Conservation (phyloP, 2,113 vertebrate genomes). For the Hyla sarda region DNA sequence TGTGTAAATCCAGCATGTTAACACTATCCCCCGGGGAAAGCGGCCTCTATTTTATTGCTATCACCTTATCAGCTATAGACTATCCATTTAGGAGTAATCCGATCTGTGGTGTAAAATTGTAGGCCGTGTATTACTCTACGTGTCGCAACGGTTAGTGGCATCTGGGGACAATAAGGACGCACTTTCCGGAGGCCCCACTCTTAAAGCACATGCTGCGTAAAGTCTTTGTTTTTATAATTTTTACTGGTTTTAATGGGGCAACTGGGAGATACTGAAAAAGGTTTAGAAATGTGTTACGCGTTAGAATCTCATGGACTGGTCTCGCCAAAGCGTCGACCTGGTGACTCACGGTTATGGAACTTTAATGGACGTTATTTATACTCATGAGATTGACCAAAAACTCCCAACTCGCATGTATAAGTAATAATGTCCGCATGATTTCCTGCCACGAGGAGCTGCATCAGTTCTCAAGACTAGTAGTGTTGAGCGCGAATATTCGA, state of each 20-base stretch:
- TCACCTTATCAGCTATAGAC: constrained; percentile 38
- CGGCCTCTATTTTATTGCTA: constrained; percentile 26
- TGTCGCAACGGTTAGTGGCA: constrained; percentile 48
- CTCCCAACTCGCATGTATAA: neutral
- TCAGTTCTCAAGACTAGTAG: neutral
- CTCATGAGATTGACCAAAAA: neutral
- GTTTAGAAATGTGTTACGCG: neutral
- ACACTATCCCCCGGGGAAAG: neutral
- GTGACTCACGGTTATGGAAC: constrained; percentile 4
- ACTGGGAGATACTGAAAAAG: constrained; percentile 21
- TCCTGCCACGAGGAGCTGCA: neutral
- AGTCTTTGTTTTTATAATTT: constrained; percentile 46
- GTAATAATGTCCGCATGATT: neutral
- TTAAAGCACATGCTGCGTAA: constrained; percentile 8
- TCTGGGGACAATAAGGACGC: constrained; percentile 37
- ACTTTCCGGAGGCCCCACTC: neutral
- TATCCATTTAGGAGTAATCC: constrained; percentile 55
- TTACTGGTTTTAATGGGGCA: constrained; percentile 41
- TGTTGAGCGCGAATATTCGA: no score
- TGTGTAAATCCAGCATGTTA: constrained; percentile 49
- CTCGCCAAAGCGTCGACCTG: neutral
- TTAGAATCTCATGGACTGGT: constrained; percentile 19
- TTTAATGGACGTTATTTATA: neutral
- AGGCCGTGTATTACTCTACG: constrained; percentile 19
- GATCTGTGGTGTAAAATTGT: constrained; percentile 46